A percentile compares a stretch with the other conserved stretches of the same genome.
Evolutionary conservation across 2,888 invertebrate genomes (phyloP).

Genomic region (Trachelus iudaicus): DNA sequence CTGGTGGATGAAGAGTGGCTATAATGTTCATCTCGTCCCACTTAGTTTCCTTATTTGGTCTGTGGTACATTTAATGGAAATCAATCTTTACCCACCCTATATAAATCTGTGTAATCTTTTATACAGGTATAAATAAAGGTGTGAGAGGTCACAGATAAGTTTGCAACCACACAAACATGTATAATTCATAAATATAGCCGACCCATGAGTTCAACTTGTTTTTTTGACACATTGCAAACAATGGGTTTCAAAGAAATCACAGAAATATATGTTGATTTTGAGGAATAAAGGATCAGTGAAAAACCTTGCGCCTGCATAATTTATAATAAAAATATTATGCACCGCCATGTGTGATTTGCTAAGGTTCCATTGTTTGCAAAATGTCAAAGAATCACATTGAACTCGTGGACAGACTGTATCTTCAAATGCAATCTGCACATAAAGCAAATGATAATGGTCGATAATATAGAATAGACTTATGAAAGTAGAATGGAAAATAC

Average conservation of each 20-base stretch:
- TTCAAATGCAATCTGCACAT: background rate
- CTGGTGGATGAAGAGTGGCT: constrained; percentile 96
- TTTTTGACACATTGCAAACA: no score
- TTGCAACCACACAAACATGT: background rate
- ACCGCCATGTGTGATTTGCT: no score
- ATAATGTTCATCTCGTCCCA: constrained; percentile 99
- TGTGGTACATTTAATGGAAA: constrained; percentile 20
- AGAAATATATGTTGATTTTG: no score
- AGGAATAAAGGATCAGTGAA: no score
- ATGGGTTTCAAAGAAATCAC: no score
- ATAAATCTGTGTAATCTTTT: background rate
- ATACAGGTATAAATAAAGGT: background rate
- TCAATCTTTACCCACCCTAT: background rate
- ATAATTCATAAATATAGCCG: background rate
- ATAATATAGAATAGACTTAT: no score
- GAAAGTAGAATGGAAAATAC: background rate
- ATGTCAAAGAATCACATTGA: no score
- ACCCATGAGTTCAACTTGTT: no score
- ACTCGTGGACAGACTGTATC: background rate
- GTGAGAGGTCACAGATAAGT: background rate
- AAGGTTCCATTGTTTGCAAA: no score
- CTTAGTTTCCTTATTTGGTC: constrained; percentile 74
- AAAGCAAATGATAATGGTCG: background rate
- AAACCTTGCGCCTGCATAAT: no score
- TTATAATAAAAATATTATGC: no score